A percentile compares a stretch with the other conserved stretches of the same genome.
Evolutionary conservation across 2,797 vertebrate species (phyloP).

Genomic region (Pangasius sanitwongsei): DNA sequence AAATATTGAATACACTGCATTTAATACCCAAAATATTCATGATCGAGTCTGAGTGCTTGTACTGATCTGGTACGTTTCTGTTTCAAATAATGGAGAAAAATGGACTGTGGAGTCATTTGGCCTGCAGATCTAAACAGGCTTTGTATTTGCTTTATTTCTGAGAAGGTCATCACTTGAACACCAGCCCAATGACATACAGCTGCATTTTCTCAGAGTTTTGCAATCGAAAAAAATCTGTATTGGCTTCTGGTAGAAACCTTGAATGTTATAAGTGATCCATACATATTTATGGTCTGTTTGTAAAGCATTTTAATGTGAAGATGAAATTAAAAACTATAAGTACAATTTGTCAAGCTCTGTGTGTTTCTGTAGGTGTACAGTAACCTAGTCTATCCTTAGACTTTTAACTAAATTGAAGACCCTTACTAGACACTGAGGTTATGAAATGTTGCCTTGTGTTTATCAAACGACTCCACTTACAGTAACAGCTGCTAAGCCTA

Average conservation of each 20-base stretch:
- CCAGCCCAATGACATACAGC: background rate
- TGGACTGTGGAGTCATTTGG: background rate
- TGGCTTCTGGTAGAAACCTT: background rate
- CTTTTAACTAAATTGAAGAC: background rate
- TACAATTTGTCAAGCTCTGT: background rate
- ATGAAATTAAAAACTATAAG: slow-evolving; percentile 6
- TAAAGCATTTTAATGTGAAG: background rate
- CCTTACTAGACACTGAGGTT: background rate
- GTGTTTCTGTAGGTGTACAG: background rate
- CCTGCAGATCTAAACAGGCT: slow-evolving; percentile 23
- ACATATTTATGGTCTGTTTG: background rate
- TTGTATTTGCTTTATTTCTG: slow-evolving; percentile 7
- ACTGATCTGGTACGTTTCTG: background rate
- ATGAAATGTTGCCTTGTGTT: slow-evolving; percentile 20
- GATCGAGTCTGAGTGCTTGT: background rate
- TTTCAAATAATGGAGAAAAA: background rate
- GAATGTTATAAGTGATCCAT: background rate
- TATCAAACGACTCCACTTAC: slow-evolving; percentile 31
- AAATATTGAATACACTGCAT: background rate
- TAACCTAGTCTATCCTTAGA: background rate
- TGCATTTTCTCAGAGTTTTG: slow-evolving; percentile 4
- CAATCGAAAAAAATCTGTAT: background rate
- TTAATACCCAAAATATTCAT: slow-evolving; percentile 4
- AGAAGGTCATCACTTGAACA: slow-evolving; percentile 26
- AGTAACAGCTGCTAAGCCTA: slow-evolving; percentile 35